phyloP scores from a whole-genome alignment of 1,140 invertebrate species.

The Araneus ventricosus region DNA sequence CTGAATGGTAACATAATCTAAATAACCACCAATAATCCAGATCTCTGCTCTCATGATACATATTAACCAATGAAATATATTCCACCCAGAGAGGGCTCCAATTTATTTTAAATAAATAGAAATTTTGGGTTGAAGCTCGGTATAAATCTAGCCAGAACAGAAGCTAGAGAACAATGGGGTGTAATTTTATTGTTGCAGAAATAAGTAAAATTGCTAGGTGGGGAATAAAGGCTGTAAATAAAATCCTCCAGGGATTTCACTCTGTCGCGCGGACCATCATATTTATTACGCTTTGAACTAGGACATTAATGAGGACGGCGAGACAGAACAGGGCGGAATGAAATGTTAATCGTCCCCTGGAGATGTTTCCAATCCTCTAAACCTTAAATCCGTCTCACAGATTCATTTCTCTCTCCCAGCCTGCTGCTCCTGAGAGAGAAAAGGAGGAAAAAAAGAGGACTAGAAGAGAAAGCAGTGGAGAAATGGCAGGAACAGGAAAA shows the following conservation, averaged over 20 bases:
- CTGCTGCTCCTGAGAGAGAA: background rate
- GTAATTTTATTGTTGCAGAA: constrained; percentile 21
- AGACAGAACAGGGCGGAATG: constrained; percentile 9
- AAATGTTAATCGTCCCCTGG: constrained; percentile 63
- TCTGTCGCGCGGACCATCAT: constrained; percentile 16
- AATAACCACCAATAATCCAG: no score
- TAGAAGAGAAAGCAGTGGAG: constrained; percentile 49
- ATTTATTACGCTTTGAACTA: constrained; percentile 41
- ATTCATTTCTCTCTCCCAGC: constrained; percentile 64
- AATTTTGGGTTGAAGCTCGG: background rate
- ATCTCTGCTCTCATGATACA: no score
- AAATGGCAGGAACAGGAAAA: constrained; percentile 67
- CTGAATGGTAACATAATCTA: no score
- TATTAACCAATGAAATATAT: background rate
- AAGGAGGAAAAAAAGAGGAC: background rate
- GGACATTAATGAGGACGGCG: constrained; percentile 36
- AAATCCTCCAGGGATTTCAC: constrained; percentile 1
- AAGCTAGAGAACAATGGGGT: background rate
- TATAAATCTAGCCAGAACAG: background rate
- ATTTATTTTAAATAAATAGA: background rate
- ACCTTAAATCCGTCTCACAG: constrained; percentile 57
- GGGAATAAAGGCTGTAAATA: constrained; percentile 4
- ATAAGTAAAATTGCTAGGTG: constrained; percentile 12
- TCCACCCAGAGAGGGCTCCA: background rate
- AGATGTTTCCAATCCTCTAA: constrained; percentile 34